Conservation (phyloP, 2,113 vertebrate species). For the Columba livia region DNA sequence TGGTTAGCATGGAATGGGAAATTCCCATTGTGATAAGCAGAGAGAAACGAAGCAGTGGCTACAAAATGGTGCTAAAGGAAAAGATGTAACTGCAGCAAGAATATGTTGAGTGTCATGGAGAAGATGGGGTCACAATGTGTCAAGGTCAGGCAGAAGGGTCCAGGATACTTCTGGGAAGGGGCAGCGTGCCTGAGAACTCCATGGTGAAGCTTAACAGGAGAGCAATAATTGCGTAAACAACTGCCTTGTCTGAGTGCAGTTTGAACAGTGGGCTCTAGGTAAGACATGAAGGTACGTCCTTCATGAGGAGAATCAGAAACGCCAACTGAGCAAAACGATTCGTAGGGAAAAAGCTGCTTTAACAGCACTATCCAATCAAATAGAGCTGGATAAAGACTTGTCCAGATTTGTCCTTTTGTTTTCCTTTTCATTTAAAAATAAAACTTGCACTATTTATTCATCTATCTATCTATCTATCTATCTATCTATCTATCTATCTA, state of each 20-base stretch:
- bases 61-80: not conserved
- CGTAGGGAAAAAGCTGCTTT: not conserved
- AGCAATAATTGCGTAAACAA: not conserved
- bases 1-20: not conserved
- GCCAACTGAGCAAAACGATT: not conserved
- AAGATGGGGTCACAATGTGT: not conserved
- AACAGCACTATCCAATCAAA: not conserved
- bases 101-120: not conserved
- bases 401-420: not conserved
- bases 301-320: not conserved
- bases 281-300: not conserved
- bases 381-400: not conserved
- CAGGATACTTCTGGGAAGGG: not conserved
- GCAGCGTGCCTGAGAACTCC: not conserved
- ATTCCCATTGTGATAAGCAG: not conserved
- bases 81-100: not conserved
- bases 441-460: too few relatives aligned
- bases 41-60: not conserved
- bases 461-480: too few relatives aligned
- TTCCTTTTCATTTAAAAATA: too few relatives aligned
- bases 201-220: accelerated
- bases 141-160: not conserved
- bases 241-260: not conserved
- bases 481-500: too few relatives aligned
- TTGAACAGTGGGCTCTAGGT: not conserved